Percentiles rank a stretch among this genome's conserved stretches.
phyloP scores from a whole-genome alignment of 1,140 invertebrate species.

The Hyposmocoma kahamanoa region DNA sequence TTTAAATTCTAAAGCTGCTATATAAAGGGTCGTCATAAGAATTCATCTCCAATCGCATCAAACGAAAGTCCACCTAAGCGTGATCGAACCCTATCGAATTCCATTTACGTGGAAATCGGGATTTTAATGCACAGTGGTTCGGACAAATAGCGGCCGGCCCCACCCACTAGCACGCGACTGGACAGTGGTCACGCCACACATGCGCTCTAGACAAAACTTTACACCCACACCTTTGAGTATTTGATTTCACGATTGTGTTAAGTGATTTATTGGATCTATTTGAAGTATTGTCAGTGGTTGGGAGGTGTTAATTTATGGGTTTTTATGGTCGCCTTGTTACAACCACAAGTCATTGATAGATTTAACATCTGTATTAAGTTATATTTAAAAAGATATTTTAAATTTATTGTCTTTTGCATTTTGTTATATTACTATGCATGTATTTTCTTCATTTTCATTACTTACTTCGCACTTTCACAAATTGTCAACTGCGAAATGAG shows the following conservation, averaged over 20 bases:
- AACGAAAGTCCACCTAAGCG: too few relatives aligned
- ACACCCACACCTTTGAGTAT: constrained; percentile 33
- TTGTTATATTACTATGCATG: too few relatives aligned
- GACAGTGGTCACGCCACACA: constrained; percentile 61
- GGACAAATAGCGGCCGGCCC: constrained; percentile 28
- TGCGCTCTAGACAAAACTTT: constrained; percentile 40
- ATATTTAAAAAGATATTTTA: too few relatives aligned
- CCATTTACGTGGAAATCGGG: constrained; percentile 18
- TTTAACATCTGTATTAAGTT: too few relatives aligned
- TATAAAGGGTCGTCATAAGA: too few relatives aligned
- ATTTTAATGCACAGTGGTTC: constrained; percentile 14
- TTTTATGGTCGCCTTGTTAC: not conserved
- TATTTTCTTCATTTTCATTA: too few relatives aligned
- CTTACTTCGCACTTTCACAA: too few relatives aligned
- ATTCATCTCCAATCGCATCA: too few relatives aligned
- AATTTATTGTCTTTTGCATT: too few relatives aligned
- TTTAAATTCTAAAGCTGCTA: too few relatives aligned
- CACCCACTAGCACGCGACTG: constrained; percentile 47
- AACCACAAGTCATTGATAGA: too few relatives aligned
- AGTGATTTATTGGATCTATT: constrained; percentile 36
- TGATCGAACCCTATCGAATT: constrained; percentile 39
- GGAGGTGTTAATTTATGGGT: not conserved
- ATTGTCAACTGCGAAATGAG: too few relatives aligned
- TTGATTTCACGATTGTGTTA: constrained; percentile 12
- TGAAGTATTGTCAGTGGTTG: constrained; percentile 11